Conservation (phyloP, 1,140 invertebrate species). For the Chionoecetes opilio region DNA sequence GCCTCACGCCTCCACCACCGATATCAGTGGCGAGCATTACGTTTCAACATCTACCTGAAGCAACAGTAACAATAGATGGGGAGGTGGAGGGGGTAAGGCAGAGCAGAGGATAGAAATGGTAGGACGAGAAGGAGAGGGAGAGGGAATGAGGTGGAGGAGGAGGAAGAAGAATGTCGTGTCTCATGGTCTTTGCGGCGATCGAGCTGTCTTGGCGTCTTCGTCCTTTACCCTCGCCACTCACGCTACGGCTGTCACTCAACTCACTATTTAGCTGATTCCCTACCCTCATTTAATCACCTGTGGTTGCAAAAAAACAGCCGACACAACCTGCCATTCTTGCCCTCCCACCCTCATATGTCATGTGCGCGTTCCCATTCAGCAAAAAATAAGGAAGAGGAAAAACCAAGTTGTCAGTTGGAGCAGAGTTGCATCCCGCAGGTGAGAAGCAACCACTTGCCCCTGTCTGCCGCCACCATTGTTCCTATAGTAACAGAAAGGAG, state of each 20-base stretch:
- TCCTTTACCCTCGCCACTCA: not conserved
- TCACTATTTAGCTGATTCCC: not conserved
- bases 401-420: not conserved
- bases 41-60: too few species aligned
- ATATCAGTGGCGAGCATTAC: too few species aligned
- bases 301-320: not conserved
- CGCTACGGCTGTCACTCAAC: too few species aligned
- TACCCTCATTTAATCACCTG: not conserved
- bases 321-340: not conserved
- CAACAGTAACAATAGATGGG: not conserved
- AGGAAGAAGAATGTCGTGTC: not conserved
- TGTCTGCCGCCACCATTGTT: constrained; percentile 13
- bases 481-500: not conserved
- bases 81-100: not conserved
- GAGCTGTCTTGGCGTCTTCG: not conserved
- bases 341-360: not conserved
- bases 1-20: too few species aligned
- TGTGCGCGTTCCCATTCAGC: not conserved
- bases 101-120: not conserved
- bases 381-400: not conserved
- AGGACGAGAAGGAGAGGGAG: not conserved
- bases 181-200: constrained; percentile 15
- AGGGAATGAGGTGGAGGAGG: not conserved
- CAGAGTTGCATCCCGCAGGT: not conserved
- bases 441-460: not conserved